Evolutionary conservation across 2,888 invertebrate species (phyloP), one percentile per base, ranked within the genome.

Genomic region (Stictocephala bisonia): DNA sequence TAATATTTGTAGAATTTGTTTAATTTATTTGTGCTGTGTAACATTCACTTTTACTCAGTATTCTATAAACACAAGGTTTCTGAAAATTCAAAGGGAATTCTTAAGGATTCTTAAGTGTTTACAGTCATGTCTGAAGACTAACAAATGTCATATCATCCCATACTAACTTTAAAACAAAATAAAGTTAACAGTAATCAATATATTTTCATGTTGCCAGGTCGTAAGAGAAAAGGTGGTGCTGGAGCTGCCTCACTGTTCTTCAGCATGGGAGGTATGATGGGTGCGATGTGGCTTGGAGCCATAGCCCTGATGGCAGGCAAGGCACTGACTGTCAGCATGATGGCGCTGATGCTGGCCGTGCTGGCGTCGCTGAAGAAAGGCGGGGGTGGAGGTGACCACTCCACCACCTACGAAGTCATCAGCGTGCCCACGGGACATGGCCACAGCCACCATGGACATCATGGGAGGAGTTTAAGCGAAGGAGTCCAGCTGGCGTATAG

Each of bases 231-330:
- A 1, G 83, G 84, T 2, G 81, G 82, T 68, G 83, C 84, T 4
- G 83, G 84, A 15, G 78, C 83, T 78, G 82, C 86, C 80, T 86
- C 86, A 0, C 87, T 85, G 15, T 83, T 85, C 22, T 85, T 87
- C 80, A 86, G 87, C 86, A 87, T 88, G 86, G 88, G 88, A 86
- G 93, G 93, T 77, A 93, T 92, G 1, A 82, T 93, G 1, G 88
- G 92, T 83, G 91, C 93, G 0, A 82, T 93, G 31, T 93, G 90
- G 18, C 84, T 93, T 69, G 93, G 92, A n/a, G 93, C 90, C 0
- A 84, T 94, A 1, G 93, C 93, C 0, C 84, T 92, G 73, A 85
- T 94, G 29, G 94, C 94, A 3, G 94, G 94, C 7, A 94, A 94
- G 82, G 94, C 94, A 0, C 82, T 94, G 22, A 91, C 94, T 91